phyloP scores from a whole-genome alignment of 37 sponge, comb jelly and placozoan genomes.

The Amphimedon queenslandica region DNA sequence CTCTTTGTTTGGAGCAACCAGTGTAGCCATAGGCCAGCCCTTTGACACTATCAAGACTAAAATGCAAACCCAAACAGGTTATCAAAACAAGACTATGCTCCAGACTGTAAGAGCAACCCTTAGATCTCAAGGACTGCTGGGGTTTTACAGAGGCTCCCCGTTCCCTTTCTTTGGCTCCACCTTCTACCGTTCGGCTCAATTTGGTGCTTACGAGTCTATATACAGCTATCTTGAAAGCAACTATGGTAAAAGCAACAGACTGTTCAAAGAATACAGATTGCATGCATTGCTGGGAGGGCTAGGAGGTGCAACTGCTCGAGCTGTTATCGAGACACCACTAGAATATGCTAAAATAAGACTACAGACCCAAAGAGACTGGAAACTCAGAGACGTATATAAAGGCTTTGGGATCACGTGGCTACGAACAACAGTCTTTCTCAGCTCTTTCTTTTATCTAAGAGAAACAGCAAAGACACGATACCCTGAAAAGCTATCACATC shows the following conservation, averaged over 20 bases:
- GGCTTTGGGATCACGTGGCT: constrained; percentile 75
- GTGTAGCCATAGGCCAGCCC: constrained; percentile 70
- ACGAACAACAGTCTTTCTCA: constrained; percentile 84
- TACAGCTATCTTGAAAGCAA: constrained; percentile 24
- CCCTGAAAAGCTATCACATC: neutral
- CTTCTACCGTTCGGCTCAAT: constrained; percentile 61
- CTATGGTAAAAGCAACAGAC: constrained; percentile 6
- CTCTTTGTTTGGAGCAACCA: constrained; percentile 50
- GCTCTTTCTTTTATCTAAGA: constrained; percentile 58
- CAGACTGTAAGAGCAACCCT: constrained; percentile 30
- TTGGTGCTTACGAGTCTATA: constrained; percentile 56
- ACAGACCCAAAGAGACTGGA: constrained; percentile 47
- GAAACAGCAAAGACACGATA: constrained; percentile 33
- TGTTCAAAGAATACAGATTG: no score
- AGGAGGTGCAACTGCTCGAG: constrained; percentile 32
- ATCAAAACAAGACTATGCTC: constrained; percentile 35
- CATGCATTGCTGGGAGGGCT: constrained; percentile 35
- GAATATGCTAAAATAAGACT: constrained; percentile 52
- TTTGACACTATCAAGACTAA: constrained; percentile 77
- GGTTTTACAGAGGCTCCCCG: constrained; percentile 56
- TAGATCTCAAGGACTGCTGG: constrained; percentile 34
- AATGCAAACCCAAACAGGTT: constrained; percentile 70
- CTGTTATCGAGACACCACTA: constrained; percentile 55
- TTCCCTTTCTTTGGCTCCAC: constrained; percentile 60
- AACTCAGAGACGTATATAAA: constrained; percentile 28